phyloP scores from a whole-genome alignment of 2,888 invertebrate genomes.

The Athalia cordata region DNA sequence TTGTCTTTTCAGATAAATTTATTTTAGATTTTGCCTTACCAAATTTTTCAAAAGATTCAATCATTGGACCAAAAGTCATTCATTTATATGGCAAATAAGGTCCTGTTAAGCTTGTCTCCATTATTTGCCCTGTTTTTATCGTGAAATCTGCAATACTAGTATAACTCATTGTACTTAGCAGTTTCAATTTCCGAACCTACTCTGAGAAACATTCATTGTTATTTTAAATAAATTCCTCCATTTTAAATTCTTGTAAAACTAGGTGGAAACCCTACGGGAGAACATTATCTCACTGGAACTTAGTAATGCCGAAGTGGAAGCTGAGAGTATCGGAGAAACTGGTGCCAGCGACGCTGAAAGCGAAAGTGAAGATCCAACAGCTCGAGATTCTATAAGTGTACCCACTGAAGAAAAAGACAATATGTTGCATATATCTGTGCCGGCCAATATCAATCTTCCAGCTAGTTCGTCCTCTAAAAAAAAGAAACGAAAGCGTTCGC shows the following conservation, averaged over 20 bases:
- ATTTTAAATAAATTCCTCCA: background rate
- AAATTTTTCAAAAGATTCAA: background rate
- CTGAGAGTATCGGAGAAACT: constrained; percentile 69
- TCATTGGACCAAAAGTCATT: background rate
- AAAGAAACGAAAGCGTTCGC: constrained; percentile 76
- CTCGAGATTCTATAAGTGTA: constrained; percentile 71
- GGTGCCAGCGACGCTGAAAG: constrained; percentile 68
- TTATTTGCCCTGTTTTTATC: background rate
- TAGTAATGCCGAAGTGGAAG: constrained; percentile 80
- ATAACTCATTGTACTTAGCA: background rate
- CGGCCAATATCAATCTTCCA: constrained; percentile 74
- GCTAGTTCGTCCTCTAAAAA: constrained; percentile 70
- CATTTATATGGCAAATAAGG: constrained; percentile 2
- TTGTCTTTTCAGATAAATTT: background rate
- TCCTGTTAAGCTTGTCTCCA: background rate
- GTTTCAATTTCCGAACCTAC: background rate
- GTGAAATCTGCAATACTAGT: background rate
- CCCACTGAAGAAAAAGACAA: constrained; percentile 76
- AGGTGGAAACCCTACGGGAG: constrained; percentile 94
- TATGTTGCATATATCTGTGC: constrained; percentile 73
- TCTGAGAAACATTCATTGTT: background rate
- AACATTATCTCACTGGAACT: constrained; percentile 93
- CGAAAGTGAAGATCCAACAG: constrained; percentile 69
- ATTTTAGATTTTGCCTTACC: background rate
- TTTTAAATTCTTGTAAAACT: constrained; percentile 49